Evolutionary conservation across 2,113 vertebrate species (phyloP), one percentile per base, ranked within the genome.

Genomic region (Oreochromis tanganicae): DNA sequence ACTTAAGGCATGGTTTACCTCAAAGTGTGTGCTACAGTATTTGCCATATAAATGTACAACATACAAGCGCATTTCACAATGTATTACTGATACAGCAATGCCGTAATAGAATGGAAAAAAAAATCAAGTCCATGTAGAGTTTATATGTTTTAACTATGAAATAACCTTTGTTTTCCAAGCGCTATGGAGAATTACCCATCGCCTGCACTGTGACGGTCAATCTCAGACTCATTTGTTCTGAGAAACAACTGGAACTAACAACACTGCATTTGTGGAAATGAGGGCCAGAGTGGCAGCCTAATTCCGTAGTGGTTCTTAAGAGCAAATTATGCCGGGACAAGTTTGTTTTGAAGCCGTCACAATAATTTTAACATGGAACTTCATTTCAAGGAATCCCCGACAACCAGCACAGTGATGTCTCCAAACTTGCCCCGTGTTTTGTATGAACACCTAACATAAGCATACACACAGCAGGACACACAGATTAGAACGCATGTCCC

Each of bases 341-440:
- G 57, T 59, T 87, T 89, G 55, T 92, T 85, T 82, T 80, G 73
- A 81, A 90, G n/a, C 32, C 19, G 12, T 68, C 75, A 52, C 50
- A 63, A 29, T 11, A 29, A 38, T 41, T 21, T 36, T 82, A 55
- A 54, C 57, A 29, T 61, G 50, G 63, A 56, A 38, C 87, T 82
- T 52, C 5, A 80, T 88, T 91, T 36, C 38, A 81, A 75, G 50
- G 38, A 38, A 94, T 79, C 55, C 11, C 1, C 32, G 46, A 52
- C 9, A 63, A 80, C 21, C 83, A 50, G 1, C 29, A 50, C 2
- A 1, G 50, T 57, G 80, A 63, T 48, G 50, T 91, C 88, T 90
- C 68, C 81, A 46, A 87, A 83, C 88, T 89, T 84, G 88, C 56
- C 17, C 41, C 2, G 16, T 50, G 75, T 56, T 89, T 90, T 71